Evolutionary conservation across 2,888 invertebrate species (phyloP).

Genomic region (Apocheima hispidaria): DNA sequence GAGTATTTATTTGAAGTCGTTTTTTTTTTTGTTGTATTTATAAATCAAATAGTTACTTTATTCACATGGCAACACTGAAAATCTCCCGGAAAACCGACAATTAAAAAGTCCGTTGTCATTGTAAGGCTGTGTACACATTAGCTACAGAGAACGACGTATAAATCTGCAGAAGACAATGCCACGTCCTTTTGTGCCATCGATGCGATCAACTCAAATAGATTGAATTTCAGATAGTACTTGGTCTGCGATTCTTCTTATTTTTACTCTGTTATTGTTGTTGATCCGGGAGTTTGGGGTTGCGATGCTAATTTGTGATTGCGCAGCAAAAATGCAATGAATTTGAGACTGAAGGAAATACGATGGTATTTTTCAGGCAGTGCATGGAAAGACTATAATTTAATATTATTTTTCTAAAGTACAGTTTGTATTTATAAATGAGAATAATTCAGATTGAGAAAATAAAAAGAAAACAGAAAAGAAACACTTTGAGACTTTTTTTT

Average conservation of each 20-base stretch:
- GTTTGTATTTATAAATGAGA: too few relatives aligned
- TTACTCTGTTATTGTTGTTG: slow-evolving; percentile 51
- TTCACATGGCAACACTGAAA: slow-evolving; percentile 27
- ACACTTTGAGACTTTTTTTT: too few relatives aligned
- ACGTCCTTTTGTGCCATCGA: slow-evolving; percentile 80
- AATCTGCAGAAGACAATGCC: slow-evolving; percentile 80
- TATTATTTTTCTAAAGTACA: too few relatives aligned
- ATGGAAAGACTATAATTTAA: too few relatives aligned
- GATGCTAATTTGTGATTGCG: slow-evolving; percentile 30
- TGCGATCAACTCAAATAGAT: slow-evolving; percentile 81
- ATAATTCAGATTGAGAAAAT: too few relatives aligned
- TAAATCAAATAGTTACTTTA: too few relatives aligned
- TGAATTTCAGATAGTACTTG: slow-evolving; percentile 81
- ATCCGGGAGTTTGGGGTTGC: slow-evolving; percentile 43
- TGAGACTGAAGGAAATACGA: too few relatives aligned
- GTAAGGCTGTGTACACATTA: slow-evolving; percentile 78
- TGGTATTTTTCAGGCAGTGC: not conserved
- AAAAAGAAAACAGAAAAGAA: too few relatives aligned
- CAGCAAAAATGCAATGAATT: not conserved
- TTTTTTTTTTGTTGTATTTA: not conserved
- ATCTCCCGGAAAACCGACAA: slow-evolving; percentile 57
- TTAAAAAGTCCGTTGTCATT: slow-evolving; percentile 69
- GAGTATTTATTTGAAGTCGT: not conserved
- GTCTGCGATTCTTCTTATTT: slow-evolving; percentile 64
- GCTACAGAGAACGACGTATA: slow-evolving; percentile 79